Evolutionary conservation across 1,140 invertebrate genomes (phyloP).

Genomic region (Popillia japonica): DNA sequence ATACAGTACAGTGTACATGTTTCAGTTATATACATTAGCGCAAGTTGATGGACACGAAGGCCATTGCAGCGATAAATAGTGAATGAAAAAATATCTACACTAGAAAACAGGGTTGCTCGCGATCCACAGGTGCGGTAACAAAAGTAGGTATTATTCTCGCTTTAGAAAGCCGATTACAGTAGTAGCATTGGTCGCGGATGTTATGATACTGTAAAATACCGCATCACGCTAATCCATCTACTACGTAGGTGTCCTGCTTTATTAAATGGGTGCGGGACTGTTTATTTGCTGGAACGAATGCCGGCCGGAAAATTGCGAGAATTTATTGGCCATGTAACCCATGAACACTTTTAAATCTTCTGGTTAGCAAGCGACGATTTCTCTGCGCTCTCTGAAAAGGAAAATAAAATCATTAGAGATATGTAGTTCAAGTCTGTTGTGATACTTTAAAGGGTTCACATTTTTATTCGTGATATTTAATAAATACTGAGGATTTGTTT

Average conservation of each 20-base stretch:
- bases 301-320: neutral
- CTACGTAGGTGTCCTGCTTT: constrained; percentile 14
- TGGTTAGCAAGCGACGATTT: constrained; percentile 59
- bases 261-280: neutral
- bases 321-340: constrained; percentile 50
- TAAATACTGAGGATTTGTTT: no score
- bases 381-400: constrained; percentile 62
- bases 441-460: no score
- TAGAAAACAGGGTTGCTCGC: constrained; percentile 12
- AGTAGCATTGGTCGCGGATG: neutral
- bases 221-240: constrained; percentile 8
- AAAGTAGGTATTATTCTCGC: constrained; percentile 30
- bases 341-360: constrained; percentile 63
- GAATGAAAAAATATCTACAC: constrained; percentile 8
- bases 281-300: constrained; percentile 5
- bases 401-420: constrained; percentile 42
- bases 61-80: neutral
- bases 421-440: neutral
- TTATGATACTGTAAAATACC: neutral
- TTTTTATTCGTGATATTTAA: no score
- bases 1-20: constrained; percentile 6
- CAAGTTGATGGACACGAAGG: neutral
- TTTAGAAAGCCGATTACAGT: neutral
- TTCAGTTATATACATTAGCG: constrained; percentile 1
- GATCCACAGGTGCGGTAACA: constrained; percentile 27